Conservation (phyloP, 2,888 invertebrate genomes). For the Oscheius myriophilus region DNA sequence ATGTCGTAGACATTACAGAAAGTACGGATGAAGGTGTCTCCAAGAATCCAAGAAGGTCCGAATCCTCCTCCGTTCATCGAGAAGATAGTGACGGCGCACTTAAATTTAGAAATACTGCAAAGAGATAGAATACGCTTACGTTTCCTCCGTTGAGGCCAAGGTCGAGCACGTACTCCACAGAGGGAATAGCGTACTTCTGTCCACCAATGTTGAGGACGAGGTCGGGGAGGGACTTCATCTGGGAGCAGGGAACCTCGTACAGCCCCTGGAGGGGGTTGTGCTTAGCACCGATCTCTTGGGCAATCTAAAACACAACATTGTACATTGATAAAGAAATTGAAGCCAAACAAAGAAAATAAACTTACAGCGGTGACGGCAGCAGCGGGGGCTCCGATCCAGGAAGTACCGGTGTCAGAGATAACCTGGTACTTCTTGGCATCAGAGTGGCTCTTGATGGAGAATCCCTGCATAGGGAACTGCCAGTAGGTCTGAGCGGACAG, state of each 20-base stretch:
- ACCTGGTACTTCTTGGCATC: conserved; percentile 43
- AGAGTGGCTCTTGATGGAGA: conserved; percentile 50
- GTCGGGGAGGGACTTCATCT: conserved; percentile 44
- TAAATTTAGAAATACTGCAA: background rate
- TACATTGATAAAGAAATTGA: too few relatives aligned
- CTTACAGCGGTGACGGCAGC: conserved; percentile 36
- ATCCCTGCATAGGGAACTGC: conserved; percentile 61
- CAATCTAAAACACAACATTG: conserved; percentile 44
- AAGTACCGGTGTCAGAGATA: conserved; percentile 65
- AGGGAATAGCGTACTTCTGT: conserved; percentile 51
- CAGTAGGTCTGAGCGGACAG: conserved; percentile 61
- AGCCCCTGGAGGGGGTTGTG: conserved; percentile 45
- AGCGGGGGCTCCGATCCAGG: conserved; percentile 56
- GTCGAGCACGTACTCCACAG: conserved; percentile 63
- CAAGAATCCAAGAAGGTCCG: conserved; percentile 51
- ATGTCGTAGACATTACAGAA: conserved; percentile 61
- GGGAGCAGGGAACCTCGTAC: conserved; percentile 58
- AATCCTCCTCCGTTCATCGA: conserved; percentile 48
- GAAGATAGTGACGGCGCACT: conserved; percentile 50
- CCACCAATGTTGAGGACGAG: conserved; percentile 59
- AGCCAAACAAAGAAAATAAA: background rate
- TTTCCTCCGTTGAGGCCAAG: conserved; percentile 47
- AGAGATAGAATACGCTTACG: background rate
- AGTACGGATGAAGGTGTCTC: conserved; percentile 55
- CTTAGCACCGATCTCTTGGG: conserved; percentile 48